phyloP scores from a whole-genome alignment of 1,140 invertebrate species.

The Ceratosolen solmsi region DNA sequence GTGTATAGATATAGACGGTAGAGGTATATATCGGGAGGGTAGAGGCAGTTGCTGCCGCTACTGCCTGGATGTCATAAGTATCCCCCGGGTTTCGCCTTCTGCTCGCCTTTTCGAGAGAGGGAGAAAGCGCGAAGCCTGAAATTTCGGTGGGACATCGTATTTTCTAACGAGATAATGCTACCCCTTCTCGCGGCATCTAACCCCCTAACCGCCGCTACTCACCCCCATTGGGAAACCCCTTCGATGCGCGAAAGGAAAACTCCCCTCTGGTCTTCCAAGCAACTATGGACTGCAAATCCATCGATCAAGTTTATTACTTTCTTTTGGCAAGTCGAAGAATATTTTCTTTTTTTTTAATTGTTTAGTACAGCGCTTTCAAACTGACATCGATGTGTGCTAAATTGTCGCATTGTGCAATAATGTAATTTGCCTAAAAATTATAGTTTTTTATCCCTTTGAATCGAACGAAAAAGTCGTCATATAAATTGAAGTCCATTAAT shows the following conservation, averaged over 20 bases:
- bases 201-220: not conserved
- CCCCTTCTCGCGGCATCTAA: conserved; percentile 50
- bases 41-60: conserved; percentile 40
- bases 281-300: not conserved
- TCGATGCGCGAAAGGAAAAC: conserved; percentile 5
- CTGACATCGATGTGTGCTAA: too few relatives aligned
- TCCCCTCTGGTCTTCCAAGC: not conserved
- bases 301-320: not conserved
- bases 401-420: too few relatives aligned
- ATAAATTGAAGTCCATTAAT: too few relatives aligned
- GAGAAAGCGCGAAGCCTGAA: conserved; percentile 19
- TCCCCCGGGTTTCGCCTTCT: conserved; percentile 51
- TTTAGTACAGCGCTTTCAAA: too few relatives aligned
- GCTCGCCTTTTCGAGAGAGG: conserved; percentile 24
- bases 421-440: too few relatives aligned
- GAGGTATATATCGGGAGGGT: conserved; percentile 41
- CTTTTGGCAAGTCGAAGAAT: not conserved
- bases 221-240: not conserved
- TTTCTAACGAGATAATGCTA: conserved; percentile 64
- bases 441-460: too few relatives aligned
- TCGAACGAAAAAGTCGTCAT: too few relatives aligned
- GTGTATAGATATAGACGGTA: not conserved
- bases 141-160: conserved; percentile 57
- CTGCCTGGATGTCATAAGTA: conserved; percentile 62
- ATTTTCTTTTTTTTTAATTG: too few relatives aligned